These are phyloP conservation scores for Pomatostomus ruficeps DNA, from an alignment of 2,113 vertebrate genomes.

Conservation along the genomic window DNA sequence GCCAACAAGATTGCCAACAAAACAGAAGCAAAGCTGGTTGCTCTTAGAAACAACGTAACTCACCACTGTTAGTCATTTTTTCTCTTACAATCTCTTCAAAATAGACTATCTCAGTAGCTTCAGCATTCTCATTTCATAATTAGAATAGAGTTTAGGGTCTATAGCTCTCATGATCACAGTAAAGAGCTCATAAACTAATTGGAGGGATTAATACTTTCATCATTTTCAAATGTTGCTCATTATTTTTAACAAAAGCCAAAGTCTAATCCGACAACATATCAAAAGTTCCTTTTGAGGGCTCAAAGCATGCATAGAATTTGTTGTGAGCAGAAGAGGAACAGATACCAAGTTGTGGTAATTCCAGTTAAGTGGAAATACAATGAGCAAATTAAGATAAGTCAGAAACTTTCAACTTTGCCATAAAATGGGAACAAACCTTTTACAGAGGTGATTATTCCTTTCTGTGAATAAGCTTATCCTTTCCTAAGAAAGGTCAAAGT, in stretches of 20 bases:
- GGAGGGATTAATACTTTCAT: neutral
- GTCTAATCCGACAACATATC: neutral
- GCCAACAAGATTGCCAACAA: neutral
- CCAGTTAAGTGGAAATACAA: neutral
- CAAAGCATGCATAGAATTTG: neutral
- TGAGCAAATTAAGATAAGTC: neutral
- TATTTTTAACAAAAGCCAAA: neutral
- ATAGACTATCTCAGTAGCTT: neutral
- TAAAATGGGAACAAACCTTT: neutral
- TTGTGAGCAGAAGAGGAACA: neutral
- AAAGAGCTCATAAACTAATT: neutral
- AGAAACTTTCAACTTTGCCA: neutral
- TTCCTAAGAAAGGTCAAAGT: neutral
- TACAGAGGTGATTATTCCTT: neutral
- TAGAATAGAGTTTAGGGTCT: neutral
- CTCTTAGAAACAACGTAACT: neutral
- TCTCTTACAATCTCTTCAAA: neutral
- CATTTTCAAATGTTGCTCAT: neutral
- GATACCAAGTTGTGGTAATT: neutral
- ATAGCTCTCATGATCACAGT: neutral
- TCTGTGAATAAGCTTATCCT: neutral
- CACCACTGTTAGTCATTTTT: neutral
- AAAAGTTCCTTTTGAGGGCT: neutral
- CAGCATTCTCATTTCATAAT: neutral
- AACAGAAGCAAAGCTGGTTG: constrained; percentile 2